phyloP scores from a whole-genome alignment of 2,113 vertebrate species.

The Oryzias curvinotus region DNA sequence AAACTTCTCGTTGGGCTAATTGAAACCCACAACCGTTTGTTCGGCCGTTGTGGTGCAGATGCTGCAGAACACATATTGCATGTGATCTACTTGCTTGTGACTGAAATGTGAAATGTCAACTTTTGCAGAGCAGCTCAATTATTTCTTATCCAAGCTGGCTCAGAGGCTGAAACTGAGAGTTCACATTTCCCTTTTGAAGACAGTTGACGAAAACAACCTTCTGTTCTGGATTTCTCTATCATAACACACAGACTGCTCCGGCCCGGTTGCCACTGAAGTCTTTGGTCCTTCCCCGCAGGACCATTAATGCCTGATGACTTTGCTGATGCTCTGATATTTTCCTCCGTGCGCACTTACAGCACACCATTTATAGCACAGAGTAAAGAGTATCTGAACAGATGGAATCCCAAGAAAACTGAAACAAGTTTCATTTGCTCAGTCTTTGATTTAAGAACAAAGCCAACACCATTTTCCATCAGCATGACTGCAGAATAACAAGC shows the following conservation, averaged over 20 bases:
- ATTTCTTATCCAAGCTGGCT: neutral
- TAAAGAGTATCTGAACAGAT: neutral
- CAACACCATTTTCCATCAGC: neutral
- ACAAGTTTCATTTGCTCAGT: neutral
- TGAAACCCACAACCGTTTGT: no score
- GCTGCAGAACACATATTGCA: neutral
- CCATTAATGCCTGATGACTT: constrained; percentile 1
- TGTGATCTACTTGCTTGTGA: neutral
- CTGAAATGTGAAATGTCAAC: neutral
- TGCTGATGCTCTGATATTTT: constrained; percentile 9
- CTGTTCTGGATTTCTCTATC: neutral
- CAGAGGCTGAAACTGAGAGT: constrained; percentile 1
- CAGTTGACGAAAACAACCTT: neutral
- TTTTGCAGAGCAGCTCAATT: neutral
- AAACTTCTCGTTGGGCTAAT: constrained; percentile 18
- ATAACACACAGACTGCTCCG: neutral
- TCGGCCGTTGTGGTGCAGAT: neutral
- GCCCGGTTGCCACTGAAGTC: constrained; percentile 1
- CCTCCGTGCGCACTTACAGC: neutral
- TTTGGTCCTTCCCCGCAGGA: constrained; percentile 10
- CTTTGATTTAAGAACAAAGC: neutral
- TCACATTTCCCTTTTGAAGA: neutral
- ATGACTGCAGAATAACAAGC: neutral
- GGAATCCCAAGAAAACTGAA: neutral
- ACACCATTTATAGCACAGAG: neutral